These are phyloP conservation scores for Hippasteria phrygiana DNA, from an alignment of 53 echinoderm and acorn worm species.

Conservation along the genomic window DNA sequence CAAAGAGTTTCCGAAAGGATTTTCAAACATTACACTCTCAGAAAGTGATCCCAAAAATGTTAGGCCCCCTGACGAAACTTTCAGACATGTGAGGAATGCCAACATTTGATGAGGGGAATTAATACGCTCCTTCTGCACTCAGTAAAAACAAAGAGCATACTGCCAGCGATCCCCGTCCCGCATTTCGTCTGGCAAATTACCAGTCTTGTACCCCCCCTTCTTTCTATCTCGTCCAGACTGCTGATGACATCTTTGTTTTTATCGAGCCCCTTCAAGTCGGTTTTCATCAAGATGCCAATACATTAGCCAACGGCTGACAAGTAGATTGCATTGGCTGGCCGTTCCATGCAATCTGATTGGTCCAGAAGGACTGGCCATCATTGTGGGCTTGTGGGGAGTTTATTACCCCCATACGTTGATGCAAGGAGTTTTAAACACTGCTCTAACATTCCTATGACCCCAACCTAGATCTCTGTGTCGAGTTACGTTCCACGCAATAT, in stretches of 20 bases:
- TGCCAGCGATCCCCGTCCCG: not conserved
- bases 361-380: not conserved
- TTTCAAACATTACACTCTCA: too few relatives aligned
- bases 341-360: conserved; percentile 23
- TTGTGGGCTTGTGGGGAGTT: not conserved
- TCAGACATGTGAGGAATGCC: not conserved
- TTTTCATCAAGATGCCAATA: conserved; percentile 59
- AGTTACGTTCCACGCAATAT: not conserved
- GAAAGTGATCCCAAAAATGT: too few relatives aligned
- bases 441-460: conserved; percentile 3
- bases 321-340: conserved; percentile 30
- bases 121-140: not conserved
- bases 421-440: not conserved
- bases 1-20: too few relatives aligned
- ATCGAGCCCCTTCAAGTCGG: conserved; percentile 32
- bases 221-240: not conserved
- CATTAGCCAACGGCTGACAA: conserved; percentile 42
- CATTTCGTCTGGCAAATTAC: conserved; percentile 18
- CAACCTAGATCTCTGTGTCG: conserved; percentile 32
- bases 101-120: not conserved
- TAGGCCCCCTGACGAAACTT: too few relatives aligned
- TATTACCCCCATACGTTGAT: not conserved
- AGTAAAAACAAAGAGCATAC: not conserved
- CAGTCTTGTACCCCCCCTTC: conserved; percentile 8
- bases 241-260: conserved; percentile 49